Evolutionary conservation across 2,113 vertebrate genomes (phyloP), one percentile per base, ranked within the genome.

Genomic region (Leucosticte australis): DNA sequence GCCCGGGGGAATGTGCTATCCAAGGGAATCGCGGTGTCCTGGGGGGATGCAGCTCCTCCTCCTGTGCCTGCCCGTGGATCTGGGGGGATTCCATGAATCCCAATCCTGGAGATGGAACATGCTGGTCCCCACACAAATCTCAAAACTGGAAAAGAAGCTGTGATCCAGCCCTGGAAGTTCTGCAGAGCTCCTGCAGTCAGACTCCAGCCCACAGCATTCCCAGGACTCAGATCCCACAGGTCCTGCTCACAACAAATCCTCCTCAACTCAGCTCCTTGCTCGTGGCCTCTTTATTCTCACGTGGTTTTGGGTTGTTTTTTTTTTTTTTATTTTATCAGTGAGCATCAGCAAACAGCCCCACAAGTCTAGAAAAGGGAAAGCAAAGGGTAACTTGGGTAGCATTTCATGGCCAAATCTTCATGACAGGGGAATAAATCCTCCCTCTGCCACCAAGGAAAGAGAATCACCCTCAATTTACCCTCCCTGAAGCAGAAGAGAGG

Each of bases 121-220:
- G 16, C 42, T 27, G 42, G 2, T 44, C 15, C 8, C 4, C 27
- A 15, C 37, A 8, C 6, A 16, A 50, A 35, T 4, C 28, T 44
- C 52, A 6, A 7, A n/a, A 28, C 15, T 22, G 31, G 27, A 11
- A 31, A 11, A 6, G 7, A 6, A 44, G 35, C 11, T 12, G 0
- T 11, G 49, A 47, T 18, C 24, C 27, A 50, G 56, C 24, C 35
- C 13, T 33, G 60, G 30, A 22, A 27, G 31, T 31, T 4, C 20
- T 19, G 27, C 47, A n/a, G 59, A 78, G 22, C 31, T 64, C 26
- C 49, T 12, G 41, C 0, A 0, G 7, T 3, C 4, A 3, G 46
- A 10, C 46, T 55, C 52, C 8, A 6, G 7, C 57, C 57, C 7
- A 1, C 41, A 8, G 46, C 28, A 2, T 16, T 27, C 9, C 28